Conservation (phyloP, 2,797 vertebrate species). For the Pipistrellus nathusii region DNA sequence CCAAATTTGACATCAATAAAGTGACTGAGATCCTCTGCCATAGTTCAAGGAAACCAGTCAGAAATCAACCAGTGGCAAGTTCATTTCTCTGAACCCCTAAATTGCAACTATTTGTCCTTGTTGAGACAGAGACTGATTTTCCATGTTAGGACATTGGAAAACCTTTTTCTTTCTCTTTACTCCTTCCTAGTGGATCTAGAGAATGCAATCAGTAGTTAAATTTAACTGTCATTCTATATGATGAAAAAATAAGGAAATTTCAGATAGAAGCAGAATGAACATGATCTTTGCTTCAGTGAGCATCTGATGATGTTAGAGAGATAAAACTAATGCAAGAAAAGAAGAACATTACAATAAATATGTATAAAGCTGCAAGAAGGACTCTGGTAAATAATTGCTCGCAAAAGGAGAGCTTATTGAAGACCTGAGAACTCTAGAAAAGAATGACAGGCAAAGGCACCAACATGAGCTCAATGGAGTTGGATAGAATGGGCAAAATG, state of each 20-base stretch:
- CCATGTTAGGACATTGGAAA: not conserved
- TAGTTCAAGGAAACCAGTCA: conserved; percentile 28
- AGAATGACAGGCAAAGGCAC: not conserved
- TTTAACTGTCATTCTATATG: not conserved
- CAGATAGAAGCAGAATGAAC: not conserved
- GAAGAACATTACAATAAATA: not conserved
- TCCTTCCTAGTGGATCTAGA: not conserved
- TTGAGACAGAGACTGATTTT: not conserved
- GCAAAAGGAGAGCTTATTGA: not conserved
- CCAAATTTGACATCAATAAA: not conserved
- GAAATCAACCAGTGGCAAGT: not conserved
- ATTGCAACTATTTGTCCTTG: not conserved
- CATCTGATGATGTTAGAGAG: not conserved
- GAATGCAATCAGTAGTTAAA: not conserved
- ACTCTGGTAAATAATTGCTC: conserved; percentile 6
- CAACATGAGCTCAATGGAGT: not conserved
- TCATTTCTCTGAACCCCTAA: not conserved
- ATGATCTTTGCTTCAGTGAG: not conserved
- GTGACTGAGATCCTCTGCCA: not conserved
- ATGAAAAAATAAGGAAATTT: conserved; percentile 30
- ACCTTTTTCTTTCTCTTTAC: not conserved
- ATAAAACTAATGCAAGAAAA: not conserved
- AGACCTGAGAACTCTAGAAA: not conserved
- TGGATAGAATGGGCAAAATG: not conserved
- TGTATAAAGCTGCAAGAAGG: not conserved